phyloP scores from a whole-genome alignment of 2,888 invertebrate species.

The Troides oblongomaculatus region DNA sequence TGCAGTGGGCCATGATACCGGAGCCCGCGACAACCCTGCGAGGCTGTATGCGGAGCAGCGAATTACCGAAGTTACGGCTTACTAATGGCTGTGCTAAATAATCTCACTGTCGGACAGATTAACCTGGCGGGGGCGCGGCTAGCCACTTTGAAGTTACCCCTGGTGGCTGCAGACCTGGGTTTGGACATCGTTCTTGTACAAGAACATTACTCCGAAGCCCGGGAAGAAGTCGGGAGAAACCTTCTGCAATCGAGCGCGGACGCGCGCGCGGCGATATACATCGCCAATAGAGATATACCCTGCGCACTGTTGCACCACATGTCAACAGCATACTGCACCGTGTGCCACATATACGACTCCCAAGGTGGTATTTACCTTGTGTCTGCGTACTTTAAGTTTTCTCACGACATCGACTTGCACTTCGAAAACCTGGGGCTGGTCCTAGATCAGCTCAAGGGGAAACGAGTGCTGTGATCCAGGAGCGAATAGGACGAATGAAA shows the following conservation, averaged over 20 bases:
- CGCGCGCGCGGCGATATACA: not conserved
- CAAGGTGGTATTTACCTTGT: constrained; percentile 30
- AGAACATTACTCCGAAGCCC: constrained; percentile 34
- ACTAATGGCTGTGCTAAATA: not conserved
- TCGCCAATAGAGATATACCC: too few relatives aligned
- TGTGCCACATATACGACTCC: constrained; percentile 27
- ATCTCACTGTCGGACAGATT: constrained; percentile 32
- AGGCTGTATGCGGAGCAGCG: constrained; percentile 30
- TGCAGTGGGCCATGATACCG: constrained; percentile 32
- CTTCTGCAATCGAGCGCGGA: not conserved
- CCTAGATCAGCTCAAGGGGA: constrained; percentile 13
- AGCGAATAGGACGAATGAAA: constrained; percentile 8
- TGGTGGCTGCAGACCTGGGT: constrained; percentile 20
- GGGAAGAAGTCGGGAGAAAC: not conserved
- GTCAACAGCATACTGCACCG: constrained; percentile 16
- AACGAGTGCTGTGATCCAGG: constrained; percentile 2
- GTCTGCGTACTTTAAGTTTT: constrained; percentile 36
- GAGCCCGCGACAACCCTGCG: constrained; percentile 33
- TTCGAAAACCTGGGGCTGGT: too few relatives aligned
- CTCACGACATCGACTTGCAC: not conserved
- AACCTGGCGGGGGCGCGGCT: constrained; percentile 32
- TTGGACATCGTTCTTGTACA: constrained; percentile 38
- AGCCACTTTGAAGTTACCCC: constrained; percentile 35
- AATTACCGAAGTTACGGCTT: constrained; percentile 2
- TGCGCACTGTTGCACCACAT: constrained; percentile 32